Base-by-base conservation (phyloP, 2,888 invertebrate species). In the Branchipolynoe longqiensis region DNA sequence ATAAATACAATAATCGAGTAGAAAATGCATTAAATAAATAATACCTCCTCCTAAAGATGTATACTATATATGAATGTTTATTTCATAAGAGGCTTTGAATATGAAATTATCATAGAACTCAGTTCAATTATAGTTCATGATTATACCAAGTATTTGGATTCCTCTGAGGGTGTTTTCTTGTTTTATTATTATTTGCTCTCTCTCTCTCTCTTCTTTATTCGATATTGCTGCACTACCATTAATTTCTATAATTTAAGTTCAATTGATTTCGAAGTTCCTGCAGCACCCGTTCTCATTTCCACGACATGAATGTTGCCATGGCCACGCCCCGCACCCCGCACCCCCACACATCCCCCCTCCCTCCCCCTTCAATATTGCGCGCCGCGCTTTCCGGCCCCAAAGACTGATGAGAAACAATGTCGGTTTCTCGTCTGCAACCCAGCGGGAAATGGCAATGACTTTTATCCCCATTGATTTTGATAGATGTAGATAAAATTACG, bases 391-490 rank as follows among this genome's bases (percentile, higher is more conserved):
- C 62, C 25, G 25, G 12, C 3, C 59, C 59, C 6, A 6, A 4
- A 59, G 59, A 4, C 22, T n/a, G 69, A 14, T 22, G 14, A 6
- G 36, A 69, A 38, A 69, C 69, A 69, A 36, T 38, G 36, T 36
- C 69, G 14, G 38, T 1, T 0, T 25, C 6, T 62, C 62, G 25
- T 62, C 28, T 18, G 28, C 25, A 31, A 25, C 62, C 38, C 6
- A 48, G 36, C 69, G n/a, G 69, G 3, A 62, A 62, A 12, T 1
- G 36, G 69, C 38, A 69, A 69, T 69, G 69, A 69, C 38, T 69
- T 69, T 69, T 69, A 38, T 69, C 38, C n/a, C 69, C 69, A 69
- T 69, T 69, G 69, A 69, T 69, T 31, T 33, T 69, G 69, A 69
- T 69, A 33, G 38, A 69, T 69, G 36, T 69, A 38, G 69, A 69